A percentile compares a stretch with the other conserved stretches of the same genome.
Evolutionary conservation across 2,888 invertebrate species (phyloP).

Genomic region (Coleophora flavipennella): DNA sequence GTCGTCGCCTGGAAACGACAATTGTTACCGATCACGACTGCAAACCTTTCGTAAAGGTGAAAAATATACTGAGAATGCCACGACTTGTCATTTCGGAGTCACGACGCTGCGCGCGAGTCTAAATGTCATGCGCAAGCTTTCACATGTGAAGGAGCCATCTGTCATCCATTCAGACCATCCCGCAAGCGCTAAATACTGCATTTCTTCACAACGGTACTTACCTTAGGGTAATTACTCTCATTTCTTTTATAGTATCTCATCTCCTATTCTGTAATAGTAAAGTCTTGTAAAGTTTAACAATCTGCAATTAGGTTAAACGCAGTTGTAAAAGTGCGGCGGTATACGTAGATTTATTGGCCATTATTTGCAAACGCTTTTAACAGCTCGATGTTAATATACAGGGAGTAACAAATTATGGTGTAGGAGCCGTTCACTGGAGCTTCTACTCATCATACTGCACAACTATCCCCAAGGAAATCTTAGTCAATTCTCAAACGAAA

Average conservation of each 20-base stretch:
- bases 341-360: no score
- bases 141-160: neutral
- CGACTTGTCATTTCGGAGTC: conserved; percentile 67
- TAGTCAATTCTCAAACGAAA: no score
- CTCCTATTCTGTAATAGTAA: no score
- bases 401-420: no score
- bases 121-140: conserved; percentile 46
- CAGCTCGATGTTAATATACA: no score
- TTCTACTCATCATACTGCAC: no score
- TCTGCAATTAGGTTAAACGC: no score
- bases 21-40: conserved; percentile 60
- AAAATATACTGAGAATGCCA: conserved; percentile 68
- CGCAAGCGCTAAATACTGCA: neutral
- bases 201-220: neutral
- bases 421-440: no score
- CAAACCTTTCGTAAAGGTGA: conserved; percentile 63
- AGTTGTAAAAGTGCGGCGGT: no score
- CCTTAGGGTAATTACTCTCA: neutral
- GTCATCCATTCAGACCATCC: neutral
- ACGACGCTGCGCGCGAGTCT: conserved; percentile 38
- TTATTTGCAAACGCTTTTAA: no score
- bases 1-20: conserved; percentile 35
- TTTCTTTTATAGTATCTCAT: neutral
- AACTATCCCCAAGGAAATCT: no score
- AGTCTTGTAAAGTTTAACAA: no score